Evolutionary conservation across 2,797 vertebrate species (phyloP), one percentile per base, ranked within the genome.

Genomic region (Spinus olivaceus): DNA sequence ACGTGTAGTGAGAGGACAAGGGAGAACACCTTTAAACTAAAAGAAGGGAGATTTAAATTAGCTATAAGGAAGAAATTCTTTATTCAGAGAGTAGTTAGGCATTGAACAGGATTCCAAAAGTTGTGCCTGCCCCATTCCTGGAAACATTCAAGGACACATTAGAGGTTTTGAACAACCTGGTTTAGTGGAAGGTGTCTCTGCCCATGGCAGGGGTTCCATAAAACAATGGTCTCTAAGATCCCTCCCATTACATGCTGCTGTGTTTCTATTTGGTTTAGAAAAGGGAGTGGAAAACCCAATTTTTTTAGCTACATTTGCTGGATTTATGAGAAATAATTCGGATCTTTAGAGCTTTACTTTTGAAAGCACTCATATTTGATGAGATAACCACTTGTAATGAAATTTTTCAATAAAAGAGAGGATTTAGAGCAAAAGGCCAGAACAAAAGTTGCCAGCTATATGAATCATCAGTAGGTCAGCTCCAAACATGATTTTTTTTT

Each of bases 1-100:
- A 5, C 0, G 0, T 25, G 9, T 20, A 39, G 15, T 39, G 37
- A 46, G 8, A 63, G 4, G 15, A 63, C 23, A 44, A 56, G 20
- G 9, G 10, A 6, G 1, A 57, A 10, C 7, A 19, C 9, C 14
- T 63, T 63, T 46, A 74, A 56, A 57, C 6, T 32, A 33, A 56
- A 50, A 39, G 7, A 61, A 42, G 5, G 6, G 30, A 57, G 3
- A 57, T 64, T 41, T 57, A 39, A 35, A 46, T 51, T 50, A 33
- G 12, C 8, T 27, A 10, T 44, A 28, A 46, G 25, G 22, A 57
- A 51, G 30, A 57, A 27, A 63, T 35, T 57, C 5, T 63, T 51
- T 57, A 39, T 28, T 57, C 22, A 32, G 19, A 63, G 24, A 30
- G 11, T 13, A 69, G 11, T 3, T 14, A 46, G 22, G 23, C 11